Percentiles rank a stretch among this genome's conserved stretches.
These are phyloP conservation scores for Trichacis sp. DNA, from an alignment of 2,888 invertebrate species.

Conservation along the genomic window DNA sequence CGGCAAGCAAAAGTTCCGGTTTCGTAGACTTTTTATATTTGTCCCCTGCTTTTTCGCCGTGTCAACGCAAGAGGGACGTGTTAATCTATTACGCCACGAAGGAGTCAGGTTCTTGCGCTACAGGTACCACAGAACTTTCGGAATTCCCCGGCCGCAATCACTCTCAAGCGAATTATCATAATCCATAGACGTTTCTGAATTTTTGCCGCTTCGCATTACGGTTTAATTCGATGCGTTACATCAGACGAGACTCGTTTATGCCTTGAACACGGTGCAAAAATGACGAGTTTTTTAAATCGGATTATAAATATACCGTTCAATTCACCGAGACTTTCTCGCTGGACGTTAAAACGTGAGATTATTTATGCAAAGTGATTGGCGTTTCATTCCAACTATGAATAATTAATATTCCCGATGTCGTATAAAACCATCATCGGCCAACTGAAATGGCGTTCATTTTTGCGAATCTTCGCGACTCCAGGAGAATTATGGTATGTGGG, in stretches of 20 bases:
- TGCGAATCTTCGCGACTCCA: background rate
- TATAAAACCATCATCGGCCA: background rate
- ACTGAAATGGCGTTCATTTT: background rate
- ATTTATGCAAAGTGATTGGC: background rate
- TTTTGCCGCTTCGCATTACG: background rate
- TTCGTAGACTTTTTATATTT: conserved; percentile 35
- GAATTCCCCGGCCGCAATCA: conserved; percentile 11
- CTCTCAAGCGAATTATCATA: conserved; percentile 18
- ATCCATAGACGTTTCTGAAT: conserved; percentile 6
- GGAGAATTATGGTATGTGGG: background rate
- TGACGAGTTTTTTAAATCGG: background rate
- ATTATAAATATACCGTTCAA: background rate
- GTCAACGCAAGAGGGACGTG: conserved; percentile 43
- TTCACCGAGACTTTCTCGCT: background rate
- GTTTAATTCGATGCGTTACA: background rate
- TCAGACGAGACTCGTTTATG: background rate
- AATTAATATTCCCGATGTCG: background rate
- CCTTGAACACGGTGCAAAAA: background rate
- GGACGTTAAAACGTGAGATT: background rate
- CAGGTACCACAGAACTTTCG: conserved; percentile 9
- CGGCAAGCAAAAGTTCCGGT: conserved; percentile 19
- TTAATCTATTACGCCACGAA: conserved; percentile 50
- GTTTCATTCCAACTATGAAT: background rate
- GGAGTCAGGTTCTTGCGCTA: conserved; percentile 44
- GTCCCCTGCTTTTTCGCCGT: conserved; percentile 28